Evolutionary conservation across 2,797 vertebrate genomes (phyloP), one percentile per base, ranked within the genome.

Genomic region (Enoplosus armatus): DNA sequence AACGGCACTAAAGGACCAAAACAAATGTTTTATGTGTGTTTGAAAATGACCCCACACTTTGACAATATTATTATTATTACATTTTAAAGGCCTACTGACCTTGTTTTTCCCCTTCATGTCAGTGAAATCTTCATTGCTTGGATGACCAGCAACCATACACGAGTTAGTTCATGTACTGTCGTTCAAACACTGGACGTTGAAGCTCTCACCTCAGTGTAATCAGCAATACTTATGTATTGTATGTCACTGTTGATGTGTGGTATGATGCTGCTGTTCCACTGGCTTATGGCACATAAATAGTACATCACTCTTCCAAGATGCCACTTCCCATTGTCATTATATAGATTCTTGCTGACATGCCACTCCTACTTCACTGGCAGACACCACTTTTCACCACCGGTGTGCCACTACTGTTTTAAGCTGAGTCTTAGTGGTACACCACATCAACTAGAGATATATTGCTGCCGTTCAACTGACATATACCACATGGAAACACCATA

Each of bases 1-100:
- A 63, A 56, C 59, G 0, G 26, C 41, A 48, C 51, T 7, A 8
- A 56, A 51, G 61, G 75, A 71, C 67, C 75, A 71, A 71, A 63
- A 55, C 37, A 11, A 18, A 31, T 33, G 0, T 14, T 14, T 12
- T 7, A 2, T 22, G 35, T 51, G 43, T 55, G 35, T 53, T 53
- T 22, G 29, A 37, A n/a, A 62, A 20, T 24, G 14, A 27, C 11
- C 8, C 31, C 10, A 68, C 24, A 27, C 5, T 26, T 14, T 53
- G n/a, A 53, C 10, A 31, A 39, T 20, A 39, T 43, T n/a, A n/a
- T n/a, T n/a, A n/a, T n/a, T n/a, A n/a, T n/a, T n/a, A n/a, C n/a
- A n/a, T 55, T 39, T 27, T 47, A 14, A 31, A 48, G 2, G 29
- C 27, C 18, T 22, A 14, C 9, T 4, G 7, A 39, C 24, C 37